These are phyloP conservation scores for Polietes domitor DNA, from an alignment of 2,888 invertebrate species.

Conservation along the genomic window DNA sequence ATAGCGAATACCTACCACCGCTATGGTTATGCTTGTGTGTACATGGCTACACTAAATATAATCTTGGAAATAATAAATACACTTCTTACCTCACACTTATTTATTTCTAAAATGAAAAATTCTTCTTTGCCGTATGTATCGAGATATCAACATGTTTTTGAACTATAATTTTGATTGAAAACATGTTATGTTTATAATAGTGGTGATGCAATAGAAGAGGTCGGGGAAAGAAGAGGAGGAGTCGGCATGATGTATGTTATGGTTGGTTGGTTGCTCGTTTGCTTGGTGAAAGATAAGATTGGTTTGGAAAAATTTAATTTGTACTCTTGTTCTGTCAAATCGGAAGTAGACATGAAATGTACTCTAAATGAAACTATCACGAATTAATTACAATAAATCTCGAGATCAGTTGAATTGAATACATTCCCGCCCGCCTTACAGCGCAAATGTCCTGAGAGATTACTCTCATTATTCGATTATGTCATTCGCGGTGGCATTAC, in stretches of 20 bases:
- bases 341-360: background rate
- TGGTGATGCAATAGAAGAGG: background rate
- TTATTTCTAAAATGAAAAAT: background rate
- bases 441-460: background rate
- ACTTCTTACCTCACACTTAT: slow-evolving; percentile 5
- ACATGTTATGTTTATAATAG: background rate
- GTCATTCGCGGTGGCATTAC: background rate
- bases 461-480: background rate
- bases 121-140: background rate
- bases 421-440: too few species aligned
- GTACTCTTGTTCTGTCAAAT: background rate
- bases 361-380: background rate
- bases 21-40: background rate
- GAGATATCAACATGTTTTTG: background rate
- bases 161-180: background rate
- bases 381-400: background rate
- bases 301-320: background rate
- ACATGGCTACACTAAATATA: slow-evolving; percentile 12
- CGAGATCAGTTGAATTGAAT: too few species aligned
- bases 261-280: background rate
- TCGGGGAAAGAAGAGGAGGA: background rate
- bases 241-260: background rate
- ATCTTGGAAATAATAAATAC: slow-evolving; percentile 16
- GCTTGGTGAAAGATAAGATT: background rate
- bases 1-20: too few species aligned